Conservation (phyloP, 2,888 invertebrate species). For the Trissolcus brochymenae region DNA sequence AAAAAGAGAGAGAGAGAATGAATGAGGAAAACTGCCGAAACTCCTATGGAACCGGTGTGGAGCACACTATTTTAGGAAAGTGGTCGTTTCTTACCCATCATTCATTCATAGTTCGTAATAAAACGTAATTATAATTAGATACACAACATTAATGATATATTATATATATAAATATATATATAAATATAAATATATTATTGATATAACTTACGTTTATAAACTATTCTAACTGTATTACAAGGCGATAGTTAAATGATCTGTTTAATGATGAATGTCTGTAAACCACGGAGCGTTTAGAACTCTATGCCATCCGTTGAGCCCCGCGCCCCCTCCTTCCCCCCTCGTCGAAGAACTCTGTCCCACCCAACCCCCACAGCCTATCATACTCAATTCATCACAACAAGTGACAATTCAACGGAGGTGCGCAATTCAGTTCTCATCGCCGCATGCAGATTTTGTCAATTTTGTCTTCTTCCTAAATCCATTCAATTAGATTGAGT, state of each 20-base stretch:
- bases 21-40: constrained; percentile 60
- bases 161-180: constrained; percentile 63
- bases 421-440: constrained; percentile 25
- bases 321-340: constrained; percentile 17
- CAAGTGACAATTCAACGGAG: constrained; percentile 24
- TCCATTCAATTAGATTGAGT: constrained; percentile 30
- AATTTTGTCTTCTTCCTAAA: constrained; percentile 36
- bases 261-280: constrained; percentile 76
- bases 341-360: constrained; percentile 44
- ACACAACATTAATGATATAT: constrained; percentile 72
- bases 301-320: constrained; percentile 74
- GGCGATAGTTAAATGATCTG: constrained; percentile 76
- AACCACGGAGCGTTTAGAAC: constrained; percentile 77
- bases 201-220: constrained; percentile 75
- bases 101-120: constrained; percentile 75
- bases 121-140: constrained; percentile 63
- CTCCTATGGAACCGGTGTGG: constrained; percentile 68
- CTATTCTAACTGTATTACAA: constrained; percentile 75
- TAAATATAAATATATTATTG: constrained; percentile 74
- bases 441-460: constrained; percentile 26
- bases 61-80: constrained; percentile 71
- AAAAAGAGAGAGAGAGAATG: constrained; percentile 49
- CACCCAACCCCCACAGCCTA: constrained; percentile 26
- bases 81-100: constrained; percentile 76
- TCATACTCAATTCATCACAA: constrained; percentile 54